These are phyloP conservation scores for Drosophila lacertosa DNA, from an alignment of 1,140 invertebrate species.

Conservation along the genomic window DNA sequence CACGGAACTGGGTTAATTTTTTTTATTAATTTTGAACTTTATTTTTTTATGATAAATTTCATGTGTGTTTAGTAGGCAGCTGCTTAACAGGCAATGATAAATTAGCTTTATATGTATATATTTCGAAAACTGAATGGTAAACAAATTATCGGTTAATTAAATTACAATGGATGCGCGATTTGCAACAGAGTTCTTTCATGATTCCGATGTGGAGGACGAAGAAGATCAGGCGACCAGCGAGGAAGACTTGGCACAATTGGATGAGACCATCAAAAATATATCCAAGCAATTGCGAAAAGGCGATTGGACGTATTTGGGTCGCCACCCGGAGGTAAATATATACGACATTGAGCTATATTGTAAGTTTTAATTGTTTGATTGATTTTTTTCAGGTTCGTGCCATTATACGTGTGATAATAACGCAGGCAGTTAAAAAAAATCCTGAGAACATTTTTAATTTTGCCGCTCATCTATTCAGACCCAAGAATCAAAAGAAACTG, in stretches of 20 bases:
- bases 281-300: slow-evolving; percentile 40
- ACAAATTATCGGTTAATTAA: background rate
- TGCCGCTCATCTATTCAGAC: slow-evolving; percentile 30
- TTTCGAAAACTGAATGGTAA: background rate
- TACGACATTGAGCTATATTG: background rate
- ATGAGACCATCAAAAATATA: slow-evolving; percentile 42
- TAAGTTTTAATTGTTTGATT: background rate
- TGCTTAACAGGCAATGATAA: background rate
- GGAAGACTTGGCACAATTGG: slow-evolving; percentile 30
- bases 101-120: background rate
- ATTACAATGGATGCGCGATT: slow-evolving; percentile 8
- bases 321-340: slow-evolving; percentile 45
- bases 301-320: slow-evolving; percentile 48
- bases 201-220: background rate
- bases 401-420: slow-evolving; percentile 54
- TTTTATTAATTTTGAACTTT: slow-evolving; percentile 7
- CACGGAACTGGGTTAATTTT: slow-evolving; percentile 64
- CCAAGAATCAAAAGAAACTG: slow-evolving; percentile 13
- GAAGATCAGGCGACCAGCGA: background rate
- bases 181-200: background rate
- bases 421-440: slow-evolving; percentile 28
- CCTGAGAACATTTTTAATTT: slow-evolving; percentile 38
- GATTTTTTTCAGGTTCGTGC: slow-evolving; percentile 36
- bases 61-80: background rate
- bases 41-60: background rate